Evolutionary conservation across 2,113 vertebrate species (phyloP).

Genomic region (Eptesicus fuscus): DNA sequence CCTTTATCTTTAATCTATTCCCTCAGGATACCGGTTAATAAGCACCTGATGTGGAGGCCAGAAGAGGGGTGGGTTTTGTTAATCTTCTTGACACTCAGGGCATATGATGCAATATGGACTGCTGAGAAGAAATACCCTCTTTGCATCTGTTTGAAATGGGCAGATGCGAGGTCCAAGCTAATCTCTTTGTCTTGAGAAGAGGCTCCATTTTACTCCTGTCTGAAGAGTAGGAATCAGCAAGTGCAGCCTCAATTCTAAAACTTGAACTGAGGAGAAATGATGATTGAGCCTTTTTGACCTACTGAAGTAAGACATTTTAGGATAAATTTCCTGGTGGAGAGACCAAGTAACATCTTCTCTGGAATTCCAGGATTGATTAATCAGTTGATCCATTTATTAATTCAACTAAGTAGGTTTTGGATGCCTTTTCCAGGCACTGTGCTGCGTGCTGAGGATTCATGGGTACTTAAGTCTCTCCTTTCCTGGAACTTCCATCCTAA

Average conservation of each 20-base stretch:
- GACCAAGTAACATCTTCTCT: neutral
- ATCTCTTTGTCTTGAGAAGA: slow-evolving; percentile 1
- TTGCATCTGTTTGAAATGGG: neutral
- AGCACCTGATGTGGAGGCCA: neutral
- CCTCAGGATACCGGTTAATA: slow-evolving; percentile 45
- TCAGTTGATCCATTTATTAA: neutral
- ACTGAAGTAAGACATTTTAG: neutral
- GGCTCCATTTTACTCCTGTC: neutral
- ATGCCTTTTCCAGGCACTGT: neutral
- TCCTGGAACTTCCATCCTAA: neutral
- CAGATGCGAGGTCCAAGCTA: neutral
- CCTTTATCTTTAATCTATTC: neutral
- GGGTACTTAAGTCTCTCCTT: neutral
- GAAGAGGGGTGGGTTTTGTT: slow-evolving; percentile 1
- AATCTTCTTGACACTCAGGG: neutral
- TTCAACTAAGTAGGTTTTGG: neutral
- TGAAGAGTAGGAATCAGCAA: neutral
- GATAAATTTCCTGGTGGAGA: neutral
- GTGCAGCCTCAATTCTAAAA: neutral
- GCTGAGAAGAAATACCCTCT: slow-evolving; percentile 41
- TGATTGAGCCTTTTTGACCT: neutral
- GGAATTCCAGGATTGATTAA: neutral
- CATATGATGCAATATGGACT: slow-evolving; percentile 11
- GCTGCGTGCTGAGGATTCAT: neutral
- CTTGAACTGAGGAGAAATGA: neutral